Evolutionary conservation across 2,797 vertebrate genomes (phyloP).

Genomic region (Choloepus didactylus): DNA sequence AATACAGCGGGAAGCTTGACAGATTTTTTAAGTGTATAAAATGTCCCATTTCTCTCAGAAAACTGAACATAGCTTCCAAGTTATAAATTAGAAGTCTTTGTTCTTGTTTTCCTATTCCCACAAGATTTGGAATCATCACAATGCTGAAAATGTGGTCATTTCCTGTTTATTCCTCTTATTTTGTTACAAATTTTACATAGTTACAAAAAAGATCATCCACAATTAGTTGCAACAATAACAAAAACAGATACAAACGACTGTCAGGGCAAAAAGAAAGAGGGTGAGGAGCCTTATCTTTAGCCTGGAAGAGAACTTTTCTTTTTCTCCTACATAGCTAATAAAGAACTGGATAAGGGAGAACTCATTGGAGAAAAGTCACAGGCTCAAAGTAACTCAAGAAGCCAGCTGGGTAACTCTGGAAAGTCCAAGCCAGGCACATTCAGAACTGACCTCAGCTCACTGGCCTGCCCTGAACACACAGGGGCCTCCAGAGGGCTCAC

Average conservation of each 20-base stretch:
- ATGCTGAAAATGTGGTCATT: not conserved
- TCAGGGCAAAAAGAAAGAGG: constrained; percentile 5
- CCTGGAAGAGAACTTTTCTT: not conserved
- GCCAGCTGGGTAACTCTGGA: not conserved
- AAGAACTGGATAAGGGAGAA: not conserved
- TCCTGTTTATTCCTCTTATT: not conserved
- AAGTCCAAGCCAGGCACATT: not conserved
- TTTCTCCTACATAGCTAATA: not conserved
- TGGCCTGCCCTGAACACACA: not conserved
- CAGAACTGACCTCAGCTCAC: not conserved
- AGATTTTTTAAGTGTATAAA: constrained; percentile 38
- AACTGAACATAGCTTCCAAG: constrained; percentile 21
- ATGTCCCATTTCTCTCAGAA: constrained; percentile 19
- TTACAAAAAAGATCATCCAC: not conserved
- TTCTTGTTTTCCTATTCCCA: not conserved
- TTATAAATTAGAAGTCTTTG: constrained; percentile 39
- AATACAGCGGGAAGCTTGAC: not conserved
- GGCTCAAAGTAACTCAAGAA: not conserved
- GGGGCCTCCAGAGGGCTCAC: not conserved
- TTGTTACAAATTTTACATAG: not conserved
- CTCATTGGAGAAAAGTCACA: not conserved
- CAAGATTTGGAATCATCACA: constrained; percentile 30
- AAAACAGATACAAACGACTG: constrained; percentile 42
- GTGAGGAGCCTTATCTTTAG: not conserved
- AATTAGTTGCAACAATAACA: not conserved